These are phyloP conservation scores for Microctenopoma steveboyesi DNA, from an alignment of 2,797 vertebrate genomes.

Conservation along the genomic window DNA sequence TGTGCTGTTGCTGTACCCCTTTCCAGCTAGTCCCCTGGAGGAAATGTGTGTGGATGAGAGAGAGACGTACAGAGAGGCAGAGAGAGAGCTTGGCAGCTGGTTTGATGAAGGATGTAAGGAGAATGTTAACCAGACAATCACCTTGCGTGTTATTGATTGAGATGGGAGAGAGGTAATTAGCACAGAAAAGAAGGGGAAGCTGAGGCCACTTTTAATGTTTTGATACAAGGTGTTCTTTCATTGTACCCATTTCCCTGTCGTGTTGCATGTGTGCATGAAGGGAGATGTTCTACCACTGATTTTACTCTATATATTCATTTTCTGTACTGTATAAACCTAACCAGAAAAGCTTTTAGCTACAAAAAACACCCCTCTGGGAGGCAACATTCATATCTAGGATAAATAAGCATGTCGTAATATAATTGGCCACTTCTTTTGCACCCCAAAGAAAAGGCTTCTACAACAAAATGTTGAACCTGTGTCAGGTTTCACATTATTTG, in stretches of 20 bases:
- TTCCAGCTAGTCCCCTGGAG: slow-evolving; percentile 76
- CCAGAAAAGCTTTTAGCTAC: background rate
- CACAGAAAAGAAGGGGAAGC: slow-evolving; percentile 75
- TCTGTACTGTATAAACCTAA: background rate
- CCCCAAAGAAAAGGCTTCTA: no score
- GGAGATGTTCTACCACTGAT: slow-evolving; percentile 31
- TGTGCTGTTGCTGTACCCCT: slow-evolving; percentile 80
- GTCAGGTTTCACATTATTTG: no score
- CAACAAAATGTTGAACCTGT: no score
- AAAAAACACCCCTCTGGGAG: no score
- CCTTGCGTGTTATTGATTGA: slow-evolving; percentile 86
- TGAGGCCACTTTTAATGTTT: slow-evolving; percentile 79
- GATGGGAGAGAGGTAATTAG: slow-evolving; percentile 84
- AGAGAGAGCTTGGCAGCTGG: slow-evolving; percentile 78
- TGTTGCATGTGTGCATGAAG: slow-evolving; percentile 39
- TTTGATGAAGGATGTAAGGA: slow-evolving; percentile 84
- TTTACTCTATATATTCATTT: background rate
- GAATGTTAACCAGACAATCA: slow-evolving; percentile 90
- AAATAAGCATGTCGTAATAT: background rate
- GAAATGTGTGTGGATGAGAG: slow-evolving; percentile 66
- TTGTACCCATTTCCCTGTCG: slow-evolving; percentile 70
- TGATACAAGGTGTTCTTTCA: slow-evolving; percentile 81
- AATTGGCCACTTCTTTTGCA: no score
- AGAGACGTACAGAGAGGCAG: slow-evolving; percentile 30
- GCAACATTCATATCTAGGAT: background rate